Conservation (phyloP, 2,888 invertebrate genomes). For the Ormyrus rosae region DNA sequence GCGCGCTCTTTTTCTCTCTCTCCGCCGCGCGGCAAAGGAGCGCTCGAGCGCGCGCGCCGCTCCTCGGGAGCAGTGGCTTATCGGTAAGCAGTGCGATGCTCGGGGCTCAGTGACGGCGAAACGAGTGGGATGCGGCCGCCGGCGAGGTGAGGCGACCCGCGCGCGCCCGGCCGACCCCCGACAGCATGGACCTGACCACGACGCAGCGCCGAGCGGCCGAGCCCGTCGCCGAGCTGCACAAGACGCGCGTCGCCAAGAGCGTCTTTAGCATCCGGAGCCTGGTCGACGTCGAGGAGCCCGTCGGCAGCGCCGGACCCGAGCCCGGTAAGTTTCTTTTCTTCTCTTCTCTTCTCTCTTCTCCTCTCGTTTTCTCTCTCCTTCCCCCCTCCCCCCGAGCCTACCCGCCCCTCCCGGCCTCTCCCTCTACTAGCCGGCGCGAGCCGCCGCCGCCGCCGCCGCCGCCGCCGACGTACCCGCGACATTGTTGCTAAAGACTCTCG, state of each 20-base stretch:
- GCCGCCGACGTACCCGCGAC: constrained; percentile 59
- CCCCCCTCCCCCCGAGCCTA: background rate
- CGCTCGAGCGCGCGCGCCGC: background rate
- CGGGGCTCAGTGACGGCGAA: no score
- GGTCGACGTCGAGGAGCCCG: constrained; percentile 77
- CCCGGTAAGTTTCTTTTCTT: background rate
- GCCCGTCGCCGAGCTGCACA: constrained; percentile 74
- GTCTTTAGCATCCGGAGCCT: constrained; percentile 80
- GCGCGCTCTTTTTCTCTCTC: constrained; percentile 2
- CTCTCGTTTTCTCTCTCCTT: background rate
- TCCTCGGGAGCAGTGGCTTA: no score
- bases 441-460: no score
- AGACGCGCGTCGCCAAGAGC: constrained; percentile 79
- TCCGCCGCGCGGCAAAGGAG: background rate
- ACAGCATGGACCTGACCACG: constrained; percentile 77
- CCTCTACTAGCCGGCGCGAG: no score
- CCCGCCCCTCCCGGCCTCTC: background rate
- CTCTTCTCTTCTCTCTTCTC: background rate
- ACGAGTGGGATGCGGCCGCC: no score
- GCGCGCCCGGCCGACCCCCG: background rate
- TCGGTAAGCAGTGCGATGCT: no score
- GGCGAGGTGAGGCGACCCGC: no score
- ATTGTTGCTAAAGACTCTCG: constrained; percentile 67
- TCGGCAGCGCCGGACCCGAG: constrained; percentile 53
- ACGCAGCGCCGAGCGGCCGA: constrained; percentile 73